Percentiles rank a stretch among this genome's conserved stretches.
These are phyloP conservation scores for Willowsia nigromaculata DNA, from an alignment of 2,888 invertebrate species.

Conservation along the genomic window DNA sequence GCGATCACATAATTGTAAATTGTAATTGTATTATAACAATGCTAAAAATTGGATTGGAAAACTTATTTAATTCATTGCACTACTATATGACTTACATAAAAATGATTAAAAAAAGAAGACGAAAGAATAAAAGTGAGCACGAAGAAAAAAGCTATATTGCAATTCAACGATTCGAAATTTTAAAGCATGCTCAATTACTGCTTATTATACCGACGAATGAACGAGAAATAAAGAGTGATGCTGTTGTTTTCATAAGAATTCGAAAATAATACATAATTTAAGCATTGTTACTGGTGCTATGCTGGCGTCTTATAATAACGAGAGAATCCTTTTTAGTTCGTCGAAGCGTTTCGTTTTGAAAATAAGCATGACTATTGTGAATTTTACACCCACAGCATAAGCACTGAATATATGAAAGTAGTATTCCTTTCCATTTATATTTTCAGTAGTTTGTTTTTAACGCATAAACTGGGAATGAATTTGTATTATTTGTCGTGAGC, in stretches of 20 bases:
- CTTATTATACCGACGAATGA: conserved; percentile 13
- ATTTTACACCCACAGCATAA: conserved; percentile 8
- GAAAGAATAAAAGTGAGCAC: background rate
- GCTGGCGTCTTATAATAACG: background rate
- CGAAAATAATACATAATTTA: background rate
- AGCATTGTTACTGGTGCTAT: background rate
- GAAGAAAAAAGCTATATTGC: background rate
- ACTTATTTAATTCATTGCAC: background rate
- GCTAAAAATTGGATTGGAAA: conserved; percentile 21
- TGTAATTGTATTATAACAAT: no score
- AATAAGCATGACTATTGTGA: conserved; percentile 17
- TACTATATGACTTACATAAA: background rate
- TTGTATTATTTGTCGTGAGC: background rate
- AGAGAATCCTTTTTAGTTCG: background rate
- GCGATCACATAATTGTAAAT: background rate
- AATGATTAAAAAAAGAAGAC: background rate
- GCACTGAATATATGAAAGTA: background rate
- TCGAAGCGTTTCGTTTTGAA: conserved; percentile 58
- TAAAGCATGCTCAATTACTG: background rate
- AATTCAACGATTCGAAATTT: background rate
- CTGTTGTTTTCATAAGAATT: background rate
- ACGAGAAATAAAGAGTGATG: background rate
- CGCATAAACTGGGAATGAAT: no score
- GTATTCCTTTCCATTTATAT: background rate
- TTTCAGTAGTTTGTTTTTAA: no score